Conservation (phyloP, 2,888 invertebrate genomes). For the Pimpla rufipes region DNA sequence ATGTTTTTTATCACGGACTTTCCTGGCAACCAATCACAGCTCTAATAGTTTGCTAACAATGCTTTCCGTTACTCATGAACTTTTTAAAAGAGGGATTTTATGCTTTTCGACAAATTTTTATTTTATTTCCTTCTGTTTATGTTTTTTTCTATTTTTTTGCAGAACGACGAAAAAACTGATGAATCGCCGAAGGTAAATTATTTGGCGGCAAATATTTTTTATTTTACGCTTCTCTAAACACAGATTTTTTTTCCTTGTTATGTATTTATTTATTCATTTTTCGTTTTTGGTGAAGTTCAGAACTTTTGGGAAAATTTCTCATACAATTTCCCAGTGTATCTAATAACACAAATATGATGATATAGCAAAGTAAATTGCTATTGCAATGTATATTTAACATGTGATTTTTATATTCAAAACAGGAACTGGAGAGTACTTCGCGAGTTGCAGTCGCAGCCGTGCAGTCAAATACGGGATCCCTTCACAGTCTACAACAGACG, state of each 20-base stretch:
- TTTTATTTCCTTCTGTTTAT: constrained; percentile 46
- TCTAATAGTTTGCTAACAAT: too few species aligned
- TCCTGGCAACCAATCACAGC: too few species aligned
- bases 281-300: not conserved
- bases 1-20: too few species aligned
- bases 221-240: constrained; percentile 68
- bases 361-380: not conserved
- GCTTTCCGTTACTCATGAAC: too few species aligned
- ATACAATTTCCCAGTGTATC: not conserved
- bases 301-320: constrained; percentile 8
- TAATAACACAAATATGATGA: not conserved
- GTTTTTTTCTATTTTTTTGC: constrained; percentile 64
- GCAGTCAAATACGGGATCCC: constrained; percentile 85
- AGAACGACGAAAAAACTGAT: constrained; percentile 73
- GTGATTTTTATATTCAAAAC: constrained; percentile 11
- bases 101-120: constrained; percentile 13
- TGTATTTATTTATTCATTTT: constrained; percentile 30
- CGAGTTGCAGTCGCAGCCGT: constrained; percentile 86
- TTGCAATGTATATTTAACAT: not conserved
- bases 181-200: constrained; percentile 73
- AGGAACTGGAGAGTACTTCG: constrained; percentile 86
- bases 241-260: constrained; percentile 59
- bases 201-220: constrained; percentile 47
- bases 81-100: too few species aligned
- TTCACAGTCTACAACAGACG: constrained; percentile 82